phyloP scores from a whole-genome alignment of 2,797 vertebrate genomes.

The Crocodylus rhombifer region DNA sequence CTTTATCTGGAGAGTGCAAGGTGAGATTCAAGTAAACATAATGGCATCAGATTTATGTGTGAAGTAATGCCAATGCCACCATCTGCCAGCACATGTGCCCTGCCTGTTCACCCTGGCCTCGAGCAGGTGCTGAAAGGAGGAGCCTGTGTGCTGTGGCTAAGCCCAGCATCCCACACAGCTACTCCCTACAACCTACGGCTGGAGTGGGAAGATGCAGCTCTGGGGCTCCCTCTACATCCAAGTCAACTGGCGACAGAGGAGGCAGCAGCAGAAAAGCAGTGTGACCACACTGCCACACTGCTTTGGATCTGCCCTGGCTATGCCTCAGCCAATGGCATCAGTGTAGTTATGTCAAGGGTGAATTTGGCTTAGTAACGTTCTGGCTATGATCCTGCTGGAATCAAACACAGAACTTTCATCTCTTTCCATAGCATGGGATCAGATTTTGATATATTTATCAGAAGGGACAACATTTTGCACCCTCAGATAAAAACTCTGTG shows the following conservation, averaged over 20 bases:
- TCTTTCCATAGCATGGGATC: background rate
- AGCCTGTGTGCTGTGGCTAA: too few species aligned
- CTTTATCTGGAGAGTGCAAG: background rate
- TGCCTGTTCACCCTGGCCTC: background rate
- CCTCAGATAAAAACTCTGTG: background rate
- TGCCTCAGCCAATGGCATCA: too few species aligned
- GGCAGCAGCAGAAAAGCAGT: too few species aligned
- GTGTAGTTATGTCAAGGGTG: background rate
- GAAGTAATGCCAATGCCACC: background rate
- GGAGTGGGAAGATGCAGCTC: too few species aligned
- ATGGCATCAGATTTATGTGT: background rate
- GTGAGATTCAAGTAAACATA: background rate
- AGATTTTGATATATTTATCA: background rate
- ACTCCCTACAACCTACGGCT: too few species aligned
- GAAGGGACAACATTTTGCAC: background rate
- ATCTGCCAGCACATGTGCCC: background rate
- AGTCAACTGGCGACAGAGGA: too few species aligned
- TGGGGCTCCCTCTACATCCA: too few species aligned
- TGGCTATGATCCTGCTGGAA: background rate
- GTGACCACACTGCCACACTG: too few species aligned
- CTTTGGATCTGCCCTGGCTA: too few species aligned
- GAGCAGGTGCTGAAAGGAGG: background rate
- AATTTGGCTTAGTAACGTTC: background rate
- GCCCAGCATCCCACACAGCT: too few species aligned
- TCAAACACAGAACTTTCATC: background rate